A percentile compares a stretch with the other conserved stretches of the same genome.
Conservation (phyloP, 2,797 vertebrate genomes). For the Urophycis tenuis region DNA sequence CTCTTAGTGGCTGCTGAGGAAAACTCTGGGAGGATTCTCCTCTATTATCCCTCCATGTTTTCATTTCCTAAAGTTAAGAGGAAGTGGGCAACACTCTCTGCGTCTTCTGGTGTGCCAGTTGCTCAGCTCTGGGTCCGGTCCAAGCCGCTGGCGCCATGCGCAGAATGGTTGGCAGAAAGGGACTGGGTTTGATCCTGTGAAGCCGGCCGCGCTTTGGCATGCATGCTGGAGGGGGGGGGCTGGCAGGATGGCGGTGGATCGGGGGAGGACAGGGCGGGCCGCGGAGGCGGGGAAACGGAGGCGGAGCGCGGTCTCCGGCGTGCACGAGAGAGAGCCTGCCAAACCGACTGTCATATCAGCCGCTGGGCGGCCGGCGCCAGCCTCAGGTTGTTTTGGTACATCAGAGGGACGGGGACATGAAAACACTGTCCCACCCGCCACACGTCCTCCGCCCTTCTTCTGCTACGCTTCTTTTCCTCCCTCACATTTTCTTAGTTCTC, state of each 20-base stretch:
- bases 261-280: constrained; percentile 36
- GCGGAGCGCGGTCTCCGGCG: constrained; percentile 51
- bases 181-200: constrained; percentile 46
- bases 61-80: constrained; percentile 55
- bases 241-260: constrained; percentile 9
- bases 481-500: constrained; percentile 28
- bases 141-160: constrained; percentile 57
- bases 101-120: constrained; percentile 48
- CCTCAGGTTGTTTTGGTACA: constrained; percentile 66
- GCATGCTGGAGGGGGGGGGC: constrained; percentile 48
- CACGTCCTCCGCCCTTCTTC: constrained; percentile 25
- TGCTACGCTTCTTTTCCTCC: constrained; percentile 44
- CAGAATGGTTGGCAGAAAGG: constrained; percentile 56
- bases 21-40: constrained; percentile 44
- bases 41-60: constrained; percentile 34
- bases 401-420: constrained; percentile 70
- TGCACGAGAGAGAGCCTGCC: constrained; percentile 54
- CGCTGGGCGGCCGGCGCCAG: constrained; percentile 54
- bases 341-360: constrained; percentile 63
- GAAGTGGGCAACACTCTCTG: constrained; percentile 52
- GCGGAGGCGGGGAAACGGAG: constrained; percentile 53
- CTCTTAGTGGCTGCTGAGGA: constrained; percentile 27
- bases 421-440: constrained; percentile 46
- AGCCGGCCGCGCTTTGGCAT: constrained; percentile 64
- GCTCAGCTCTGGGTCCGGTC: constrained; percentile 45